Base-by-base conservation (phyloP, 2,797 vertebrate genomes). In the Etheostoma perlongum region DNA sequence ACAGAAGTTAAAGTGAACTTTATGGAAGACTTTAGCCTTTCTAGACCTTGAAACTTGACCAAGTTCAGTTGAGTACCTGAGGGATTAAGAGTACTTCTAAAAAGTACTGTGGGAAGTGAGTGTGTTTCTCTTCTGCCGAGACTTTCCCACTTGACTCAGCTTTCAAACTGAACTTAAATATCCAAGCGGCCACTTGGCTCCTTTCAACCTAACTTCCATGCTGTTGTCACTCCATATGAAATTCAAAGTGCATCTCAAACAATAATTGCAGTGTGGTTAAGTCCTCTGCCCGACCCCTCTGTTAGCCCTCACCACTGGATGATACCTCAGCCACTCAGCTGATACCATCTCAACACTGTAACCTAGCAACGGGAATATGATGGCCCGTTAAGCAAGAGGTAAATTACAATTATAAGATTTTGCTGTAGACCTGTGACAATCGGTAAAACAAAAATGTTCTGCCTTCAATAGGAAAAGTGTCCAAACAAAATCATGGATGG, bases 321-420 rank as follows among this genome's bases (percentile, higher is more conserved):
- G 73, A 33, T 30, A 57, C 54, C 67, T 63, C 16, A 68, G 33
- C 47, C 47, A 40, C 61, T 67, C 57, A 25, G 53, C 58, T 54
- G 47, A 67, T 63, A 48, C 40, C 10, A 18, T 36, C 60, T 64
- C 23, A 42, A n/a, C 67, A 16, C 27, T 47, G 79, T 82, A 72
- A 72, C 81, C 74, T 67, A 81, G 85, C 79, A 86, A 88, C 72
- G 0, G 12, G 54, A 65, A 30, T 15, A n/a, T 14, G 60, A 51
- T 14, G 51, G 19, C 21, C 1, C 0, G 6, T 27, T 47, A 40
- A 49, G 36, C 4, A 33, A 30, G 21, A 48, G 23, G 18, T 48
- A 21, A 47, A 51, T n/a, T n/a, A 13, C 9, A 25, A 30, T 58
- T 74, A 57, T 4, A 51, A 19, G 25, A 49, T 59, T n/a, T 30